Evolutionary conservation across 2,888 invertebrate species (phyloP), one percentile per base, ranked within the genome.

Genomic region (Ceratothoa steindachneri): DNA sequence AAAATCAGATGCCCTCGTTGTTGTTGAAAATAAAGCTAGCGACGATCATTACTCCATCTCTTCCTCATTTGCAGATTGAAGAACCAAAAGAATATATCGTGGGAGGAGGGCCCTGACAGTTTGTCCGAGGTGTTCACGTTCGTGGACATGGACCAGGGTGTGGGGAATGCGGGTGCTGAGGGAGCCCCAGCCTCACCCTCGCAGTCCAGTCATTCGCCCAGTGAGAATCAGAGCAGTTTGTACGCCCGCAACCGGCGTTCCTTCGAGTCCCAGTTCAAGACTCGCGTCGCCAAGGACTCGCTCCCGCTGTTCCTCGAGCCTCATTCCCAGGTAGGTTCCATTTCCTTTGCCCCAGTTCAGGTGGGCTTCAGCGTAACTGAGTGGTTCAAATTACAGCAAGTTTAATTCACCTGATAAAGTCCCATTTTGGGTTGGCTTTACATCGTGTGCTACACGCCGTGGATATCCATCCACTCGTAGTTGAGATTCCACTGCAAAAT

Each of bases 241-340:
- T 60, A 60, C 27, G 72, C 41, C 15, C 76, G 74, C 27, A 74
- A 79, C 68, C 69, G 79, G 1, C 53, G 74, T 5, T 41, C 60
- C 1, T 65, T 79, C 22, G 79, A 79, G 68, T 74, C 75, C 15
- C 75, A 79, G 15, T 72, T 79, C 55, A 74, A 76, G 65, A 77
- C 76, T 5, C 69, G 79, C 4, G 79, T 74, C 22, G 74, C 79
- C 27, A 76, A 74, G 19, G 76, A 76, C 66, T 72, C 75, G 22
- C 60, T 79, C 30, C 72, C 75, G 9, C 60, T 76, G 7, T 69
- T 70, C 12, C 66, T 79, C 12, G 74, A 71, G 55, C 75, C 76
- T n/a, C 76, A 76, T 2, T 69, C 68, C 1, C 72, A 75, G 78
- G 78, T 78, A 30, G 30, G 67, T 27, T 22, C 55, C 1, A 19